Base-by-base conservation (phyloP, 92 coral and sea anemone species). In the Epizoanthus fatuus region DNA sequence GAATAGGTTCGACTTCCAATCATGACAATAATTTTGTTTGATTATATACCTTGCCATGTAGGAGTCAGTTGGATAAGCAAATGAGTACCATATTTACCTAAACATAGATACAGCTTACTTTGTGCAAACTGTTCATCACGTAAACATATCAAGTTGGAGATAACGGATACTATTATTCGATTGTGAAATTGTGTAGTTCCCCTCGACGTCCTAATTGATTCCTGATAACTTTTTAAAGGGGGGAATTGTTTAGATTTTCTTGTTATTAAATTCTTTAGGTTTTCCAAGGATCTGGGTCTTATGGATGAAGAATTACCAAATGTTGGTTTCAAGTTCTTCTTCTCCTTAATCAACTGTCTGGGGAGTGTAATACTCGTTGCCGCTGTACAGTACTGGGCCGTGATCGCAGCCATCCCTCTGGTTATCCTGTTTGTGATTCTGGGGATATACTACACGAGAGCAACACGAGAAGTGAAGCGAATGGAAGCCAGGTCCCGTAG, bases 351-450 rank as follows among this genome's bases (percentile, higher is more conserved):
- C 37, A 77, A 77, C 54, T 77, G 82, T 42, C 55, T 87, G 47
- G 82, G 86, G 7, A 87, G 78, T 20, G 20, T 87, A 15, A 11
- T 87, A 42, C 40, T 87, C 6, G 79, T 84, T 70, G 87, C 85
- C 52, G 80, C 42, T 79, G 84, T 84, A 47, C 87, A 81, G 66
- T 79, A 84, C 44, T 87, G 79, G 81, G 68, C 85, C 54, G 70
- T 87, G 45, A 60, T 87, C 52, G 82, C 81, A 80, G 91, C 87
- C 55, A 49, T 87, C 54, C 91, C 91, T 81, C 77, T 87, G 13
- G 35, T 73, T 49, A 55, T 81, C 19, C 20, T 81, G 58, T 87
- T 87, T n/a, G 67, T 87, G 57, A 52, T 68, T 35, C 86, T 87
- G 5, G 86, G 91, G 22, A 78, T 72, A 40, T 87, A 87, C 38